Percentiles rank a stretch among this genome's conserved stretches.
Evolutionary conservation across 2,888 invertebrate species (phyloP).

Genomic region (Parnassius mnemosyne): DNA sequence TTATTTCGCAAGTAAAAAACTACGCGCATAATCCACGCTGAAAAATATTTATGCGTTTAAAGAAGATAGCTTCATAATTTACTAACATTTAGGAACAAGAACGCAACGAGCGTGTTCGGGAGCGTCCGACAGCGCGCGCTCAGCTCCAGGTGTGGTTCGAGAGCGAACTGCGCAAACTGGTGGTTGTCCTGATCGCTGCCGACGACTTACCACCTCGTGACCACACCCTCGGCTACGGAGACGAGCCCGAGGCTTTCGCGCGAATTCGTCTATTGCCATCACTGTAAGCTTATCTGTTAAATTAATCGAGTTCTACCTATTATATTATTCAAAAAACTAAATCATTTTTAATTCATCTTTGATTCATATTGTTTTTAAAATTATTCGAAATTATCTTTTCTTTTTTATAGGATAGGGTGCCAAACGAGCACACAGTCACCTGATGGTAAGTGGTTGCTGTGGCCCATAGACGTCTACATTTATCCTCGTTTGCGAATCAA

Average conservation of each 20-base stretch:
- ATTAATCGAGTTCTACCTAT: no score
- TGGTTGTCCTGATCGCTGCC: conserved; percentile 91
- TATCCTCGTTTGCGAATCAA: no score
- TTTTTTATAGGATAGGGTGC: no score
- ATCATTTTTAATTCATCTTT: no score
- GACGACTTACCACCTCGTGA: conserved; percentile 91
- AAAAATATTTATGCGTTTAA: neutral
- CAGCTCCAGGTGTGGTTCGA: conserved; percentile 95
- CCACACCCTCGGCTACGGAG: conserved; percentile 87
- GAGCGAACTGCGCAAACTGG: conserved; percentile 89
- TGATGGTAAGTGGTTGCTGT: no score
- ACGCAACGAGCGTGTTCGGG: conserved; percentile 75
- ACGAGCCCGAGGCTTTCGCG: conserved; percentile 91
- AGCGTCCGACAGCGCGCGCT: conserved; percentile 88
- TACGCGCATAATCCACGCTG: no score
- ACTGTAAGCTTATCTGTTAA: conserved; percentile 79
- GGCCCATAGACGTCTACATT: no score
- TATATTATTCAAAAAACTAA: no score
- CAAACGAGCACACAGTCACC: no score
- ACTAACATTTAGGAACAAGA: conserved; percentile 62
- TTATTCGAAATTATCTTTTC: no score
- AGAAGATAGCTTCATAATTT: neutral
- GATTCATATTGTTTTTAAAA: no score
- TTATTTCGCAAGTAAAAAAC: no score
- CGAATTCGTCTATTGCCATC: conserved; percentile 89